These are phyloP conservation scores for Phaethornis superciliosus DNA, from an alignment of 2,113 vertebrate genomes.

Conservation along the genomic window DNA sequence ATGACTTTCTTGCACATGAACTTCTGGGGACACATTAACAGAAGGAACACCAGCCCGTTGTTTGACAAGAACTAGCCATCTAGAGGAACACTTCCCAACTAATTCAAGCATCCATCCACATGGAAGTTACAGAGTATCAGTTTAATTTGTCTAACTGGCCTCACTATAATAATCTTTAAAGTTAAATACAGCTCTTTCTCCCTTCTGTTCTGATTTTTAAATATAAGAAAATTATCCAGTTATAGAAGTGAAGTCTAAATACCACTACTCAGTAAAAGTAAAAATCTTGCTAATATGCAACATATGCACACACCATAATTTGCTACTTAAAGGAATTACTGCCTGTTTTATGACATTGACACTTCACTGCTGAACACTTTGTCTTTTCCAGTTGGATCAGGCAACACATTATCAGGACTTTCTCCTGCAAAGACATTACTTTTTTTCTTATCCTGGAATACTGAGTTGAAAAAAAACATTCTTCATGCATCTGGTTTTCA, in stretches of 20 bases:
- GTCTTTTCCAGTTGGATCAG: neutral
- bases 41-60: neutral
- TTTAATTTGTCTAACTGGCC: neutral
- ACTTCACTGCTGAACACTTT: neutral
- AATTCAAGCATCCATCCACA: neutral
- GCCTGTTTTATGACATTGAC: neutral
- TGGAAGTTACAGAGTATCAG: neutral
- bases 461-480: neutral
- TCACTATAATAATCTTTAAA: neutral
- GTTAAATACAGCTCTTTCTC: neutral
- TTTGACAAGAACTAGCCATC: neutral
- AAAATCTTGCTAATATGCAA: neutral
- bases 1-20: neutral
- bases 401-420: neutral
- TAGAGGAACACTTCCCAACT: neutral
- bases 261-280: neutral
- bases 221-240: neutral
- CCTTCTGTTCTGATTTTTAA: neutral
- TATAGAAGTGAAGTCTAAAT: neutral
- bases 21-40: neutral
- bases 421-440: neutral
- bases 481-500: neutral
- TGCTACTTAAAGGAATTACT: neutral
- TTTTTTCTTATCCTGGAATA: neutral
- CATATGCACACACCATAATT: neutral